Conservation (phyloP, 2,888 invertebrate genomes). For the Morpho deidamia region DNA sequence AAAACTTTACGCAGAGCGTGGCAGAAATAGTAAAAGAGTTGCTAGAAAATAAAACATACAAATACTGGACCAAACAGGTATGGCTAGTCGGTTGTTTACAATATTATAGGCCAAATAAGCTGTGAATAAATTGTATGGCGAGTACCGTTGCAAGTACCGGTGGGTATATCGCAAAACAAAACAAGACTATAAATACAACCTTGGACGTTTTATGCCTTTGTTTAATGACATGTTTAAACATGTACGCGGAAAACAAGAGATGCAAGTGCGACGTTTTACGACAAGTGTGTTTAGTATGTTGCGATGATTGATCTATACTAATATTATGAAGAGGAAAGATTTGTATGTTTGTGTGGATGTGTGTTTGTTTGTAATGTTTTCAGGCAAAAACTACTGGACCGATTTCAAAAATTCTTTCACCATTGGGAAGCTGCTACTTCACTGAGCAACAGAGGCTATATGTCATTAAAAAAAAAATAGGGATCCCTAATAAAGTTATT, state of each 20-base stretch:
- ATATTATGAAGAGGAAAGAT: too few relatives aligned
- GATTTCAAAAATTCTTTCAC: too few relatives aligned
- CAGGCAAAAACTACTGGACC: too few relatives aligned
- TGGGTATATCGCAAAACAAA: constrained; percentile 16
- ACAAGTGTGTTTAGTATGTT: too few relatives aligned
- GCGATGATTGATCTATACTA: too few relatives aligned
- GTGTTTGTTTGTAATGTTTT: too few relatives aligned
- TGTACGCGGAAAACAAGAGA: neutral
- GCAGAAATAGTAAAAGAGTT: constrained; percentile 31
- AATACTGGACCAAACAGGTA: constrained; percentile 24
- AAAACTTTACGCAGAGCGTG: constrained; percentile 30
- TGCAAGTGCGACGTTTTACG: too few relatives aligned
- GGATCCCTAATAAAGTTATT: too few relatives aligned
- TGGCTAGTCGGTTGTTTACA: constrained; percentile 29
- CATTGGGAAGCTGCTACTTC: too few relatives aligned
- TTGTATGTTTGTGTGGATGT: too few relatives aligned
- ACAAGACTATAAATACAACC: constrained; percentile 7
- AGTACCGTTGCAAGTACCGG: constrained; percentile 53
- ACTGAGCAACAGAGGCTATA: too few relatives aligned
- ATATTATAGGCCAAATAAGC: constrained; percentile 44
- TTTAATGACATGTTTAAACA: neutral
- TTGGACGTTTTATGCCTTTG: constrained; percentile 7
- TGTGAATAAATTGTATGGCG: constrained; percentile 36
- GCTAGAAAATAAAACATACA: constrained; percentile 28
- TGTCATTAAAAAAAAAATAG: too few relatives aligned